A percentile compares a stretch with the other conserved stretches of the same genome.
phyloP scores from a whole-genome alignment of 1,140 invertebrate species.

The Prorops nasuta region DNA sequence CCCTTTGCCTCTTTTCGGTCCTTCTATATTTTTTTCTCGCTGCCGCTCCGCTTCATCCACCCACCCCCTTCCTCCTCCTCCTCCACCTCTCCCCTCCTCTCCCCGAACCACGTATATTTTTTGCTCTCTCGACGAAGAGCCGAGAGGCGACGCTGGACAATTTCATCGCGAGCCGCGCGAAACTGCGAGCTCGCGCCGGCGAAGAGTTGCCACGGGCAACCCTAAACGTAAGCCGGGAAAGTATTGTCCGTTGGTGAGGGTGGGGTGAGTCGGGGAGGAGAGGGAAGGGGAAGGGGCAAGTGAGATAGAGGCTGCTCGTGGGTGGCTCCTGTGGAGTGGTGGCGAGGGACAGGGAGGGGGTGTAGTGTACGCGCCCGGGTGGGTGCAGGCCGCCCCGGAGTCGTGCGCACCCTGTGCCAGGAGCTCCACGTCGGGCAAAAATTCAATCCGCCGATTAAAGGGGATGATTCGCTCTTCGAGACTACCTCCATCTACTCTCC shows the following conservation, averaged over 20 bases:
- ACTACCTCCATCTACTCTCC: slow-evolving; percentile 1
- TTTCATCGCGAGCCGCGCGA: slow-evolving; percentile 39
- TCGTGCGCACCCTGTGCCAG: slow-evolving; percentile 42
- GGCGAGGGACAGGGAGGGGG: slow-evolving; percentile 18
- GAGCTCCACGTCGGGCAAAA: slow-evolving; percentile 48
- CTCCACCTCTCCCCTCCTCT: slow-evolving; percentile 22
- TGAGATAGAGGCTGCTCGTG: no score
- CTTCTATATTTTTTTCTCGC: slow-evolving; percentile 8
- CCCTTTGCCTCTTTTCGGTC: slow-evolving; percentile 10
- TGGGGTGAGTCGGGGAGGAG: slow-evolving; percentile 5
- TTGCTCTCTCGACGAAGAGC: slow-evolving; percentile 14
- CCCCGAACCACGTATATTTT: slow-evolving; percentile 27
- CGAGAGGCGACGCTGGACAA: slow-evolving; percentile 33
- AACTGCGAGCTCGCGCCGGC: slow-evolving; percentile 25
- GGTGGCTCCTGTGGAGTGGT: neutral
- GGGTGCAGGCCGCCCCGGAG: slow-evolving; percentile 22
- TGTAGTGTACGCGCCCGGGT: slow-evolving; percentile 11
- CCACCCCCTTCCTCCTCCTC: slow-evolving; percentile 25
- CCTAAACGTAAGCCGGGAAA: slow-evolving; percentile 38
- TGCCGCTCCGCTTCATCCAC: slow-evolving; percentile 19
- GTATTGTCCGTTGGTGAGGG: slow-evolving; percentile 38
- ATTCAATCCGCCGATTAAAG: slow-evolving; percentile 55
- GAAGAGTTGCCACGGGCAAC: slow-evolving; percentile 52
- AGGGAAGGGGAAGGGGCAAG: no score
- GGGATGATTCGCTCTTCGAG: slow-evolving; percentile 43